Base-by-base conservation (phyloP, 2,797 vertebrate genomes). In the Lemur catta region DNA sequence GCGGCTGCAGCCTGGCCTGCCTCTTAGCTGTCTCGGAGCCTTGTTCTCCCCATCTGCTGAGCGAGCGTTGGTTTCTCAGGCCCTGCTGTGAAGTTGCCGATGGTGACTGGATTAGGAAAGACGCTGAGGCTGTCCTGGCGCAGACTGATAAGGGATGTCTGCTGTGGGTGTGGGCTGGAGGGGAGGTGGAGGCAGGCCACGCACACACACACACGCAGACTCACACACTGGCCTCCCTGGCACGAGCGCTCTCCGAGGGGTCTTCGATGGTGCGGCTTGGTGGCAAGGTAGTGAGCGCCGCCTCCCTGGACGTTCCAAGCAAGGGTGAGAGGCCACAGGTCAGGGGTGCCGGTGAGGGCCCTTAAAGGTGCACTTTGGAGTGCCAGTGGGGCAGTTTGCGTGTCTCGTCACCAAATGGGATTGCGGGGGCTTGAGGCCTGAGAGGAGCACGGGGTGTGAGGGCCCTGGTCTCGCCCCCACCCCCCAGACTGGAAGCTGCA, bases 121-220 rank as follows among this genome's bases (percentile, higher is more conserved):
- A 33, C 41, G 65, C n/a, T 2, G 18, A 12, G 41, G 52, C 38
- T 6, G 1, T 35, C 24, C 33, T 35, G 79, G n/a, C 10, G 3
- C 33, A 79, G 80, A 55, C 30, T 33, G 65, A n/a, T 79, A 63
- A 63, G 14, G 46, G 78, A 43, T 33, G 38, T 78, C 79, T 94
- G 74, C 52, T 35, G 14, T 1, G 7, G 74, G 35, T 4, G 5
- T 0, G 3, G 7, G n/a, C 20, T 33, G 0, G 20, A 6, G 28
- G 18, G 10, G 65, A 48, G 24, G 28, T 9, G 10, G 8, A 11
- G 11, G 4, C 4, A 0, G 41, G 61, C 55, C 52, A 55, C 20
- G n/a, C n/a, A 10, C 55, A 1, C 55, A 10, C 55, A 9, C 52
- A 24, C 52, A 9, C 55, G 1, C 55, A 24, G 20, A 7, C 48